These are phyloP conservation scores for Hanleya hanleyi DNA, from an alignment of 2,888 invertebrate genomes.

Conservation along the genomic window DNA sequence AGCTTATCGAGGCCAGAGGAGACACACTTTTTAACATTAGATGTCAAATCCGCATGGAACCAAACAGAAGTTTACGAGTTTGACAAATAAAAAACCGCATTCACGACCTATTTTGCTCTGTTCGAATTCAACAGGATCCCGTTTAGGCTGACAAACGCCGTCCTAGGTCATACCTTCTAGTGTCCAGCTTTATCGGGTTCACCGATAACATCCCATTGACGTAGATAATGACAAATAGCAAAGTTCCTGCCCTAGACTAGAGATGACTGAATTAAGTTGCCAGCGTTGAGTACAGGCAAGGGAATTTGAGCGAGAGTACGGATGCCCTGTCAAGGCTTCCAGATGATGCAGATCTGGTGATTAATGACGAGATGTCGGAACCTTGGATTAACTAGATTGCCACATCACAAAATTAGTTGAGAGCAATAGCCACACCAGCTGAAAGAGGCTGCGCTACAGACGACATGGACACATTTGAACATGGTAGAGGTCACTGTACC, in stretches of 20 bases:
- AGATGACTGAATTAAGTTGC: conserved; percentile 28
- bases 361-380: no score
- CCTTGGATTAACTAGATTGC: no score
- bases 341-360: not conserved
- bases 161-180: conserved; percentile 26
- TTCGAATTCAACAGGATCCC: no score
- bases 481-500: not conserved
- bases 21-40: conserved; percentile 25
- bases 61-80: conserved; percentile 24
- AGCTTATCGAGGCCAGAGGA: conserved; percentile 13
- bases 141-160: conserved; percentile 22
- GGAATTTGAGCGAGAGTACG: not conserved
- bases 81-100: conserved; percentile 37
- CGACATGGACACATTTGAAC: not conserved
- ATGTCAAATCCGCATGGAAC: conserved; percentile 15
- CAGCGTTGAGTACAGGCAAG: conserved; percentile 20
- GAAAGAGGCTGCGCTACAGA: not conserved
- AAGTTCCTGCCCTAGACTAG: conserved; percentile 27
- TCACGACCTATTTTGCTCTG: conserved; percentile 24
- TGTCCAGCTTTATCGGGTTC: conserved; percentile 17
- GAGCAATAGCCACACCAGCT: not conserved
- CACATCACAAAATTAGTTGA: not conserved
- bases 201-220: conserved; percentile 25
- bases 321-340: conserved; percentile 27
- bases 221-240: conserved; percentile 19